Conservation (phyloP, 37 sponge, comb jelly and placozoan genomes). For the Theonella swinhoei region DNA sequence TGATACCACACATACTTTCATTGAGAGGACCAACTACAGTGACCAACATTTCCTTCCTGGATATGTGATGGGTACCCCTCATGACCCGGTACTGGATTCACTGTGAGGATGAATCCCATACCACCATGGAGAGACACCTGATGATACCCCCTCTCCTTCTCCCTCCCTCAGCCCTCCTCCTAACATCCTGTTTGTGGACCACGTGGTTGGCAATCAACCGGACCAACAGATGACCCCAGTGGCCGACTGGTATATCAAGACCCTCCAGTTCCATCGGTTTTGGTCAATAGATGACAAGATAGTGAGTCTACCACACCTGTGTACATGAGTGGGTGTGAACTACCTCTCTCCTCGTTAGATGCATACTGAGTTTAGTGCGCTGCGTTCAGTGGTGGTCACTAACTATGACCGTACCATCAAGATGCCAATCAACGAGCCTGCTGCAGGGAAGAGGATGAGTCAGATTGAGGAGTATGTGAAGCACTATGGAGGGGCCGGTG, state of each 20-base stretch:
- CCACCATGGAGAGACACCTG: too few relatives aligned
- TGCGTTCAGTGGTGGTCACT: conserved; percentile 96
- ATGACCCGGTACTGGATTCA: conserved; percentile 50
- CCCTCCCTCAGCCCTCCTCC: conserved; percentile 56
- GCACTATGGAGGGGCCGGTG: conserved; percentile 94
- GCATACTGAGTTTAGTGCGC: conserved; percentile 94
- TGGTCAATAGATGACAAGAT: conserved; percentile 97
- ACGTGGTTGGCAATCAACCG: conserved; percentile 97
- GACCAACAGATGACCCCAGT: conserved; percentile 79
- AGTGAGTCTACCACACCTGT: conserved; percentile 40
- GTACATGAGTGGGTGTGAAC: not conserved
- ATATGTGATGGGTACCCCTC: conserved; percentile 51
- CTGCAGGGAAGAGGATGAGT: conserved; percentile 93
- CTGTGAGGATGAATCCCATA: conserved; percentile 81
- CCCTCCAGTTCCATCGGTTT: conserved; percentile 96
- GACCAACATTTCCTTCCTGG: conserved; percentile 94
- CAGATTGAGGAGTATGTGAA: conserved; percentile 99
- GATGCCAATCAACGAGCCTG: conserved; percentile 99
- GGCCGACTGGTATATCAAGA: conserved; percentile 93
- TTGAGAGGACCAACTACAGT: conserved; percentile 88
- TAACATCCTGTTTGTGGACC: conserved; percentile 89
- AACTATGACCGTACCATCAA: conserved; percentile 98
- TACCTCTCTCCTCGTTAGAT: conserved; percentile 64
- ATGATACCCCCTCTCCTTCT: not conserved
- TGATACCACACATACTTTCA: conserved; percentile 98